These are phyloP conservation scores for Petrocephalus sullivani DNA, from an alignment of 2,797 vertebrate species.

Conservation along the genomic window DNA sequence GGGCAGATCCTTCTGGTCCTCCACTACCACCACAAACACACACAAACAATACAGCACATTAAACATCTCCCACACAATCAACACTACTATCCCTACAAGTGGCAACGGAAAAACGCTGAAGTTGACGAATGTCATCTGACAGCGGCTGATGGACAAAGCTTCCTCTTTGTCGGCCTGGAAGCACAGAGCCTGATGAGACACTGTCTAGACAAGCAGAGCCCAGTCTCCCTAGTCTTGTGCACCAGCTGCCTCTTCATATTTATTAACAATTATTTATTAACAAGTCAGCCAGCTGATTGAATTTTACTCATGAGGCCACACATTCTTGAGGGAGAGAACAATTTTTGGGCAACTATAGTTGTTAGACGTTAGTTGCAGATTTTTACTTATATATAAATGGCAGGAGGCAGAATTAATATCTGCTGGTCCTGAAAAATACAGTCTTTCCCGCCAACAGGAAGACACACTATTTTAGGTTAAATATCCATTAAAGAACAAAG, in stretches of 20 bases:
- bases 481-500: not conserved
- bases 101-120: conserved; percentile 18
- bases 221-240: not conserved
- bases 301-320: not conserved
- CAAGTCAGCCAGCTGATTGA: not conserved
- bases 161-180: conserved; percentile 8
- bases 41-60: not conserved
- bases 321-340: not conserved
- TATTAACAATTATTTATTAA: not conserved
- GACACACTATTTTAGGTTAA: not conserved
- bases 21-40: conserved; percentile 64
- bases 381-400: not conserved
- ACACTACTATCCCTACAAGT: conserved; percentile 14
- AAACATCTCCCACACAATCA: not conserved
- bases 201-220: not conserved
- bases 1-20: conserved; percentile 92
- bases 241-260: not conserved
- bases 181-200: not conserved
- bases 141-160: conserved; percentile 23
- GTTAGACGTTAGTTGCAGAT: not conserved
- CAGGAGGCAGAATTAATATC: not conserved
- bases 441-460: not conserved
- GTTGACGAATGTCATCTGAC: conserved; percentile 21
- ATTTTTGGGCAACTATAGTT: not conserved
- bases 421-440: not conserved